These are phyloP conservation scores for Arge pagana DNA, from an alignment of 2,888 invertebrate species.

Conservation along the genomic window DNA sequence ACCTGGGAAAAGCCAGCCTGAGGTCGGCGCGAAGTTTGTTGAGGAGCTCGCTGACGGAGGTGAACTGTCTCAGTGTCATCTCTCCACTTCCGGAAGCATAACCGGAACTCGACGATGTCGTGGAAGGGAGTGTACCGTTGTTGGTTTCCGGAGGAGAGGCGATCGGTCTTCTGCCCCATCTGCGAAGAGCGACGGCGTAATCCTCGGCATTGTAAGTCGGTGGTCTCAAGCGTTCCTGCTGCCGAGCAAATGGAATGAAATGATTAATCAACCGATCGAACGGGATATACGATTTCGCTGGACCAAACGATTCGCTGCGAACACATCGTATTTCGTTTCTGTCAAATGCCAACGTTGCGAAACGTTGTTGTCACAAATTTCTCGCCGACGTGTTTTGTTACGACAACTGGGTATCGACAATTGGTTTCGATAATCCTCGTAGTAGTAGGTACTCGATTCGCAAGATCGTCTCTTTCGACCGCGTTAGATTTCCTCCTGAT, in stretches of 20 bases:
- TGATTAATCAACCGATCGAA: not conserved
- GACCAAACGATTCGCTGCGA: no score
- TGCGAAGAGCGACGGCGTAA: constrained; percentile 78
- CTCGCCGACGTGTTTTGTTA: no score
- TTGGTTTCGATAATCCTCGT: no score
- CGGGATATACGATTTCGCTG: no score
- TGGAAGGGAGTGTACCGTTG: constrained; percentile 50
- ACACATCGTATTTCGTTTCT: no score
- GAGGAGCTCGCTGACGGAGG: constrained; percentile 84
- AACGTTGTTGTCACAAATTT: not conserved
- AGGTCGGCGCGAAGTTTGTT: constrained; percentile 86
- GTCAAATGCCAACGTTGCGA: no score
- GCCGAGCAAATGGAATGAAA: not conserved
- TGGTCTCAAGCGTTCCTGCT: constrained; percentile 80
- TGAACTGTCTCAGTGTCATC: constrained; percentile 86
- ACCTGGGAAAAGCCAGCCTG: constrained; percentile 87
- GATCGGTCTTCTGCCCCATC: constrained; percentile 74
- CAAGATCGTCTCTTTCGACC: no score
- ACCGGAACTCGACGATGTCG: constrained; percentile 56
- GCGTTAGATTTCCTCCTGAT: no score
- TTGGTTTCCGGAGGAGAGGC: constrained; percentile 55
- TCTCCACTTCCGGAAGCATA: constrained; percentile 70
- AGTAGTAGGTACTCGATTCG: no score
- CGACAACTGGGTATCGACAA: no score
- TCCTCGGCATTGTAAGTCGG: constrained; percentile 91